Evolutionary conservation across 2,113 vertebrate species (phyloP).

Genomic region (Lophochroa leadbeateri): DNA sequence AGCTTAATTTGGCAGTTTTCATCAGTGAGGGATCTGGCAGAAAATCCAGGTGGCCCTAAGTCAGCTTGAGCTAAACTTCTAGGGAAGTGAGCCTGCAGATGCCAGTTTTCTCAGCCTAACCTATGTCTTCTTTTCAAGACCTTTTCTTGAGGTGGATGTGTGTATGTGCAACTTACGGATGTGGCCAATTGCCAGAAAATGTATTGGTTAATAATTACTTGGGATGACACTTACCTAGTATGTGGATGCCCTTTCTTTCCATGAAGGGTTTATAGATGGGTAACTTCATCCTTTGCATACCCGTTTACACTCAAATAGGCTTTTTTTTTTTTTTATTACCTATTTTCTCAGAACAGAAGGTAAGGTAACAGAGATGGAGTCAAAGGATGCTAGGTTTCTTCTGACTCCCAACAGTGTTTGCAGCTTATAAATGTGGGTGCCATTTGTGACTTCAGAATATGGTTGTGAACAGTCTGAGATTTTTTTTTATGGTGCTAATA

Average conservation of each 20-base stretch:
- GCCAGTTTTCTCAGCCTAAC: neutral
- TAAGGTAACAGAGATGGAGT: neutral
- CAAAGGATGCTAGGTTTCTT: neutral
- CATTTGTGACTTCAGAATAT: neutral
- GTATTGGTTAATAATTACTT: neutral
- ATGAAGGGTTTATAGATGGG: neutral
- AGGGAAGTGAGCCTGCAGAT: neutral
- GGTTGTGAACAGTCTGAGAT: neutral
- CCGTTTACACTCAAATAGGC: neutral
- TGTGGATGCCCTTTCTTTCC: too few species aligned
- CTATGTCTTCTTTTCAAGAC: neutral
- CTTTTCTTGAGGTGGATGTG: neutral
- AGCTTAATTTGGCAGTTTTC: slow-evolving; percentile 40
- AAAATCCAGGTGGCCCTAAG: slow-evolving; percentile 31
- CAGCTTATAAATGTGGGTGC: neutral
- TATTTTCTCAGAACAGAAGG: neutral
- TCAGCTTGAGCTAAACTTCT: neutral
- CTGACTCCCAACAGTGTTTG: neutral
- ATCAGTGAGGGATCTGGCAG: neutral
- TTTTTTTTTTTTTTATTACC: fast-evolving
- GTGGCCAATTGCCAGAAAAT: neutral
- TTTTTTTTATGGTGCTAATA: slow-evolving; percentile 29
- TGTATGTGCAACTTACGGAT: fast-evolving
- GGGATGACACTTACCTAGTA: neutral
- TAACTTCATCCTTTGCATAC: neutral